These are phyloP conservation scores for Casuarius casuarius DNA, from an alignment of 2,113 vertebrate genomes.

Conservation along the genomic window DNA sequence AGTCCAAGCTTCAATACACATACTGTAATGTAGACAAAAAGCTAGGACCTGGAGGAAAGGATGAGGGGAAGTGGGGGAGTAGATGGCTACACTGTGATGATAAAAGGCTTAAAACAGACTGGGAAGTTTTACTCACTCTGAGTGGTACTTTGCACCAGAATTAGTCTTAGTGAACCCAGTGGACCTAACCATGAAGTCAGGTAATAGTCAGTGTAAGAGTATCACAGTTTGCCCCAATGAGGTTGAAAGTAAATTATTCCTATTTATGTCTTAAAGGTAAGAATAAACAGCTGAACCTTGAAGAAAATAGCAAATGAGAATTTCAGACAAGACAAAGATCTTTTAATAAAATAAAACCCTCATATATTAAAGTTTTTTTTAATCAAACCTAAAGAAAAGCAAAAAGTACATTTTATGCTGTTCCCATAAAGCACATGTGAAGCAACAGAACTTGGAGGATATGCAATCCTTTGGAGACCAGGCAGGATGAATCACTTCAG, in stretches of 20 bases:
- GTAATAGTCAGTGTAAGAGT: neutral
- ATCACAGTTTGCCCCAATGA: neutral
- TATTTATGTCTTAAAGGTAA: neutral
- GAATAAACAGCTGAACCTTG: neutral
- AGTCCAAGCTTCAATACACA: neutral
- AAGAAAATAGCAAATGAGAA: neutral
- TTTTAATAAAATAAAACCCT: neutral
- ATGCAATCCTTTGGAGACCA: neutral
- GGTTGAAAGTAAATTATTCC: neutral
- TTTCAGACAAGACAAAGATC: neutral
- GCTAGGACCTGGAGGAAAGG: neutral
- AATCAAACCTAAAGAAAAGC: neutral
- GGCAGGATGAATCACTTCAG: neutral
- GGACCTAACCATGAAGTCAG: neutral
- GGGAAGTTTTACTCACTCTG: neutral
- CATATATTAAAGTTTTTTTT: neutral
- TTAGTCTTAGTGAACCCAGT: neutral
- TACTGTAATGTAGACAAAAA: neutral
- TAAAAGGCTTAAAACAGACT: neutral
- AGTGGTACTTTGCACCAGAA: neutral
- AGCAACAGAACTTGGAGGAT: neutral
- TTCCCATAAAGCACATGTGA: neutral
- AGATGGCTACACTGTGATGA: neutral
- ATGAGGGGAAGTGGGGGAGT: fast-evolving
- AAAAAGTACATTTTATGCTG: neutral